phyloP scores from a whole-genome alignment of 2,113 vertebrate genomes.

The Butorides virescens region DNA sequence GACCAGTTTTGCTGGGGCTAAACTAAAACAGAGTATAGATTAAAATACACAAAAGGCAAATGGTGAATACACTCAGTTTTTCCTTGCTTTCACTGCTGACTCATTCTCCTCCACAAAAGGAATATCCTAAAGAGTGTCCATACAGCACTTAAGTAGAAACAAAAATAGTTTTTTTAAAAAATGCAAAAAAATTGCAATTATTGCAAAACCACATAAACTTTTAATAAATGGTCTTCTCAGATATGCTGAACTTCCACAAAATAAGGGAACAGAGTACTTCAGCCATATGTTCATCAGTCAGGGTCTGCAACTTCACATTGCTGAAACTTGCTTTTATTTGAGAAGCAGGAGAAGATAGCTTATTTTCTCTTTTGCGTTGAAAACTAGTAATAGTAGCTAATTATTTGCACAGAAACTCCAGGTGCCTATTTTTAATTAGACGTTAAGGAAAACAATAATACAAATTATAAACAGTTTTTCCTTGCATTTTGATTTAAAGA shows the following conservation, averaged over 20 bases:
- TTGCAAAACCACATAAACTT: background rate
- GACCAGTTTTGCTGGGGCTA: background rate
- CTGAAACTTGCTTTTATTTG: background rate
- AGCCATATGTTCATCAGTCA: background rate
- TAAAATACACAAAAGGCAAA: background rate
- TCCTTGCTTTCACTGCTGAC: background rate
- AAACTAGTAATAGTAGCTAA: background rate
- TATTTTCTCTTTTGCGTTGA: background rate
- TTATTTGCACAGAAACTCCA: background rate
- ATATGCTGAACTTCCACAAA: background rate
- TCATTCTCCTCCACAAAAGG: background rate
- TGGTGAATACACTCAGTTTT: background rate
- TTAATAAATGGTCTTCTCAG: background rate
- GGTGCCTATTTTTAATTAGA: background rate
- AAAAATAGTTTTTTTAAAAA: background rate
- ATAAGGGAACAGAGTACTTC: background rate
- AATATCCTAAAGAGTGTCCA: background rate
- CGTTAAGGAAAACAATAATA: background rate
- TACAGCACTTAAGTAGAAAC: background rate
- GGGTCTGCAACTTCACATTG: accelerated
- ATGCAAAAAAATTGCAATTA: background rate
- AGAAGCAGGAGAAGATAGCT: background rate
- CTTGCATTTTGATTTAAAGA: background rate
- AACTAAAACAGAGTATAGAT: background rate
- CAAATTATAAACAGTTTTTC: background rate